Evolutionary conservation across 2,888 invertebrate species (phyloP), one percentile per base, ranked within the genome.

Genomic region (Pocota personata): DNA sequence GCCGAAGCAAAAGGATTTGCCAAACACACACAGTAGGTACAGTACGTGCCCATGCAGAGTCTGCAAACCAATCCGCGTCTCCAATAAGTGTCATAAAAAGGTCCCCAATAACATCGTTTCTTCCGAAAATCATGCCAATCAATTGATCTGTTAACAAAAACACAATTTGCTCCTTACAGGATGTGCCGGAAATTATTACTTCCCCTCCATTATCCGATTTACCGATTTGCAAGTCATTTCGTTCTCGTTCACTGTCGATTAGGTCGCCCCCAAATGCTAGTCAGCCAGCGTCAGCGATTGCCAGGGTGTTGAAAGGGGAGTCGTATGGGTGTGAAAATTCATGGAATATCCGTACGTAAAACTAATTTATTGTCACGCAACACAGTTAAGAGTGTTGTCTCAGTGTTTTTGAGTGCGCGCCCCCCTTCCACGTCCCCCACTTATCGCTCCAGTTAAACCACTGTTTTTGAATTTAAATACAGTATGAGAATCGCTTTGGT

Each of bases 141-240:
- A 86, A 86, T 86, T 86, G 86, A 86, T 86, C 86, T 86, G 86
- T 86, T 86, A 86, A 86, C 86, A 86, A 86, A 86, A 86, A 86
- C 86, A 86, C 76, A 82, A 86, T 86, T 86, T 82, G 86, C 82
- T 86, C 52, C 82, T 86, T 77, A 62, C 86, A 86, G 86, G 86
- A 86, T 86, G 86, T 82, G 60, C 86, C 86, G 86, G 86, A 86
- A 86, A 86, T 86, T 82, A 86, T 86, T 86, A 86, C 86, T 86
- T 86, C 86, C 86, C 82, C 82, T 82, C 86, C 82, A 86, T 86
- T 86, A 86, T 86, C 86, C 82, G 86, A 86, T 82, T 86, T 86
- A 72, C 86, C 76, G 86, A 86, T 86, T 86, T 86, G 80, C 86
- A 86, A 86, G 86, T 82, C 86, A 86, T 86, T 86, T 86, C 82